Evolutionary conservation across 35 echinoderm and acorn worm genomes (phyloP), one percentile per base, ranked within the genome.

Genomic region (Hemicentrotus pulcherrimus): DNA sequence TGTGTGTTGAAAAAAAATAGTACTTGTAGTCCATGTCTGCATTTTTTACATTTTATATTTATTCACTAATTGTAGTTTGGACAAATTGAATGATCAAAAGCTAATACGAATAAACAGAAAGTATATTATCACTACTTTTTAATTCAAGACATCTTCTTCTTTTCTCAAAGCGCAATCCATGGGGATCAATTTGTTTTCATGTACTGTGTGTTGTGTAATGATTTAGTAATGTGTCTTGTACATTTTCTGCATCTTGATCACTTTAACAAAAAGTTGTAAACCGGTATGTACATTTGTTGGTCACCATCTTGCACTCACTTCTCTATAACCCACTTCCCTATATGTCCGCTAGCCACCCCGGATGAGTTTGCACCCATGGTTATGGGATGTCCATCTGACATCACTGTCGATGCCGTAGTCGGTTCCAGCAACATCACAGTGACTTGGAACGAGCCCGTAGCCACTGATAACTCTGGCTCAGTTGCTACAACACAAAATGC

Each of bases 381-480:
- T 46, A 92, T 15, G 13, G 95, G 91, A 1, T 78, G 45, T 70
- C 94, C 93, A 9, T 60, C 94, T 35, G 32, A 94, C 31, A 55
- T 94, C 88, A 59, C 88, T 0, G 85, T 86, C 10, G 46, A 94
- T 32, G 91, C 91, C 2, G 59, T 94, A 0, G 46, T 96, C 11
- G 97, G 97, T 88, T 30, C 48, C 19, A 32, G 32, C 32, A 93
- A 89, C 15, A 46, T 86, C 28, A 61, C 86, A 9, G 96, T 97
- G n/a, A 86, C 94, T 31, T 99, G 98, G 98, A 70, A 32, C 12
- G 70, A 31, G 86, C 96, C 96, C 22, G 58, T 90, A 45, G 98
- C 98, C 32, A 96, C 95, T 1, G 98, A 99, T 92, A 95, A 95
- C 58, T 97, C 95, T 14, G 96, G 96, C 30, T 92, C 52, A 28